Percentiles rank a stretch among this genome's conserved stretches.
phyloP scores from a whole-genome alignment of 2,113 vertebrate species.

The Tragelaphus strepsiceros region DNA sequence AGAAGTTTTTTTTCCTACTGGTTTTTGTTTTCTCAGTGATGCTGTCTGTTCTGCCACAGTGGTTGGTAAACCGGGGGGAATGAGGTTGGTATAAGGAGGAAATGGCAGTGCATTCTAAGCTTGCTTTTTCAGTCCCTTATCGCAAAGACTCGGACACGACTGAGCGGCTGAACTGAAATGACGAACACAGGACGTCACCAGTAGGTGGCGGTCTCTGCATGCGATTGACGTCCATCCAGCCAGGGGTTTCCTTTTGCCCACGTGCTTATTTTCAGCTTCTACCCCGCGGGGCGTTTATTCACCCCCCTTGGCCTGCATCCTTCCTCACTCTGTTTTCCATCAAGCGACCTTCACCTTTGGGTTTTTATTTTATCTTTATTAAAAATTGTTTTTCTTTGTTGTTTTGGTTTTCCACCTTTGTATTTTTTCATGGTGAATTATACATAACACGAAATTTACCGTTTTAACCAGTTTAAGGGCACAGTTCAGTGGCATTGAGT shows the following conservation, averaged over 20 bases:
- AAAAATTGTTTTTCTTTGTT: neutral
- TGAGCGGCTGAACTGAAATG: no score
- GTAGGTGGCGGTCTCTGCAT: neutral
- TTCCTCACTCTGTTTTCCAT: neutral
- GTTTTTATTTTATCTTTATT: neutral
- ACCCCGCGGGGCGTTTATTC: neutral
- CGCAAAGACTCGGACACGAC: no score
- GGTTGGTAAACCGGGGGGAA: neutral
- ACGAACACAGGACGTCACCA: neutral
- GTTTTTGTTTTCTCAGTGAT: neutral
- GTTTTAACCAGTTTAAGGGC: neutral
- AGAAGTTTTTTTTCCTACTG: neutral
- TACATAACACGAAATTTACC: neutral
- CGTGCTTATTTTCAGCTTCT: neutral
- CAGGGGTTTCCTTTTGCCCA: neutral
- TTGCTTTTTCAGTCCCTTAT: fast-evolving
- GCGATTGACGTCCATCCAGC: no score
- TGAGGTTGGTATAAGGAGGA: neutral
- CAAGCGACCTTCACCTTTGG: neutral
- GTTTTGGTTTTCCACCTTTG: neutral
- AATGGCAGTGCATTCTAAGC: neutral
- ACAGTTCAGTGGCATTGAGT: neutral
- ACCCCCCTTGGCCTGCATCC: neutral
- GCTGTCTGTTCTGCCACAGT: neutral
- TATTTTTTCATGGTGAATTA: neutral